phyloP scores from a whole-genome alignment of 2,888 invertebrate species.

The Tetragonisca angustula region DNA sequence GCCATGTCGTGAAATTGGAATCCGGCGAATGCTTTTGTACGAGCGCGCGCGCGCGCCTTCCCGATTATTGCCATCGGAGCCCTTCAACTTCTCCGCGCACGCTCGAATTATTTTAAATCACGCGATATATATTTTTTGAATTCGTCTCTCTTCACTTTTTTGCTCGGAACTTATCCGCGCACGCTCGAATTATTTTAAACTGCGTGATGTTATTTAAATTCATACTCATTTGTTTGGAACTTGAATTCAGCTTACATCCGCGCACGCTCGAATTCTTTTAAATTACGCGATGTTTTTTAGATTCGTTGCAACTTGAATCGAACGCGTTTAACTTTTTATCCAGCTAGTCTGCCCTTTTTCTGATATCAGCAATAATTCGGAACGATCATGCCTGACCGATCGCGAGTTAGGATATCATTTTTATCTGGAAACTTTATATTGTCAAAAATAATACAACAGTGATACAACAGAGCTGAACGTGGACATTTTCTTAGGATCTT shows the following conservation, averaged over 20 bases:
- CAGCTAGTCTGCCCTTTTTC: no score
- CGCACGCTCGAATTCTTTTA: not conserved
- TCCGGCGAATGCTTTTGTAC: conserved; percentile 64
- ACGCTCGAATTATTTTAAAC: not conserved
- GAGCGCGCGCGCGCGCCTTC: conserved; percentile 36
- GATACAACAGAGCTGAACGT: no score
- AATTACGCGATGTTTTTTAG: not conserved
- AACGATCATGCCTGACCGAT: no score
- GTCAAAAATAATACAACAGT: no score
- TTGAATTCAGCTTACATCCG: not conserved
- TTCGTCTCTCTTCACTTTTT: not conserved
- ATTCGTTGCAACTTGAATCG: not conserved
- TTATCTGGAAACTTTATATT: no score
- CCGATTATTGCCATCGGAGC: conserved; percentile 49
- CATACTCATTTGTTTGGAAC: not conserved
- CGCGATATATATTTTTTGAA: not conserved
- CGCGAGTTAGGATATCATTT: no score
- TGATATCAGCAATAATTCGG: no score
- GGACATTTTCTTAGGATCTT: not conserved
- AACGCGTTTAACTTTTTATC: no score
- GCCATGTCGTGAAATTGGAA: conserved; percentile 70
- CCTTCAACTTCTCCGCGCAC: not conserved
- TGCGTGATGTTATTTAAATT: not conserved
- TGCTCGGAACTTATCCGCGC: not conserved
- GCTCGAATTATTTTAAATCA: not conserved